Percentiles rank a stretch among this genome's conserved stretches.
phyloP scores from a whole-genome alignment of 1,140 invertebrate species.

The Drosophila tani region DNA sequence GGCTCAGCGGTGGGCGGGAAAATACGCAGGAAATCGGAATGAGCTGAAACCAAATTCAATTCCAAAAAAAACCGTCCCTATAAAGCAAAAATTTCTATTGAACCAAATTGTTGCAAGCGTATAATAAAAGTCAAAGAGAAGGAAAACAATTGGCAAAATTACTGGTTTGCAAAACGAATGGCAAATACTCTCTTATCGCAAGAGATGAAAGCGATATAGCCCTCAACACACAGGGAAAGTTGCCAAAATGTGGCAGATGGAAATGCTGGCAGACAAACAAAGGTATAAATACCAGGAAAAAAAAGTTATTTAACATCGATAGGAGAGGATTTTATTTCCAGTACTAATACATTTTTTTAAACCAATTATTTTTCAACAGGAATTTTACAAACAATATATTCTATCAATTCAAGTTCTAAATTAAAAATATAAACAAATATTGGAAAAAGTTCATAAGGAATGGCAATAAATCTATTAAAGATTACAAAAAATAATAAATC shows the following conservation, averaged over 20 bases:
- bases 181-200: constrained; percentile 13
- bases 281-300: background rate
- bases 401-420: too few species aligned
- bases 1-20: constrained; percentile 25
- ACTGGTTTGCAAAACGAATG: constrained; percentile 4
- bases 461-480: background rate
- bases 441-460: background rate
- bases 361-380: background rate
- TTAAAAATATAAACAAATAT: background rate
- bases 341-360: background rate
- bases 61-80: constrained; percentile 48
- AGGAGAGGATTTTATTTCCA: background rate
- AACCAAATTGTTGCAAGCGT: constrained; percentile 59
- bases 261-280: constrained; percentile 9
- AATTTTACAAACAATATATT: too few species aligned
- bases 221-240: background rate
- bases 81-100: constrained; percentile 68
- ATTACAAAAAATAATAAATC: background rate
- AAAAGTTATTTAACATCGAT: background rate
- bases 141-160: constrained; percentile 15
- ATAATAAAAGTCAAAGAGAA: constrained; percentile 45
- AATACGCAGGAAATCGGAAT: constrained; percentile 9
- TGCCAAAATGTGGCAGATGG: constrained; percentile 12
- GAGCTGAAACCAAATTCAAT: constrained; percentile 61
- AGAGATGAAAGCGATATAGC: constrained; percentile 1